Conservation (phyloP, 1,140 invertebrate genomes). For the Scylla paramamosain region DNA sequence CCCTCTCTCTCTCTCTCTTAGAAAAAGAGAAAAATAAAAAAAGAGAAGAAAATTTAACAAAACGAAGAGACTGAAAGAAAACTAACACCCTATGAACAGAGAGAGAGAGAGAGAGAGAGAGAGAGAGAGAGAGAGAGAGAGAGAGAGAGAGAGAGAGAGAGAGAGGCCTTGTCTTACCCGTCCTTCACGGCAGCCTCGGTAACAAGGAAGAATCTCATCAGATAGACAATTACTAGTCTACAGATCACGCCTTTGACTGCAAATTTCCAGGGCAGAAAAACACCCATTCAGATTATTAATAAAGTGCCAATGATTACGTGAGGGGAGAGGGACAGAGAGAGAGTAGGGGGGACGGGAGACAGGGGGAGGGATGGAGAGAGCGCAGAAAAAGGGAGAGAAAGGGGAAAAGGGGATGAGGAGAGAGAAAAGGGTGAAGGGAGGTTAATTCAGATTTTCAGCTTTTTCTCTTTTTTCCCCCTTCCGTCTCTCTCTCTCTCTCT, state of each 20-base stretch:
- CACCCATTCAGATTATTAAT: constrained; percentile 67
- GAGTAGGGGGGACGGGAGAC: not conserved
- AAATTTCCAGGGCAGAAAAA: constrained; percentile 45
- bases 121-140: no score
- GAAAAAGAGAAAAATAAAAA: no score
- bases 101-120: no score
- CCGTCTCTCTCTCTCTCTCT: not conserved
- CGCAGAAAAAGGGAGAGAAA: not conserved
- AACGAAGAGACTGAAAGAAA: no score
- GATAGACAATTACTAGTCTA: constrained; percentile 56
- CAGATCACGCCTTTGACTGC: constrained; percentile 59
- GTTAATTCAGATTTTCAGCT: not conserved
- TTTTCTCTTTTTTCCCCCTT: not conserved
- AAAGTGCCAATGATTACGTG: constrained; percentile 51
- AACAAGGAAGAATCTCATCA: constrained; percentile 49
- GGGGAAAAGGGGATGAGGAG: not conserved
- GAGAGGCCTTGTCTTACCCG: no score
- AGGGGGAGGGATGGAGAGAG: not conserved
- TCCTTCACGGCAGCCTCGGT: no score
- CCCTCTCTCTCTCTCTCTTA: no score
- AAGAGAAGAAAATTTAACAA: no score
- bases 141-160: no score
- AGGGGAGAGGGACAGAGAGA: not conserved
- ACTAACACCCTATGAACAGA: no score
- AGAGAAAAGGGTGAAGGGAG: not conserved